Evolutionary conservation across 2,797 vertebrate genomes (phyloP).

Genomic region (Varecia variegata): DNA sequence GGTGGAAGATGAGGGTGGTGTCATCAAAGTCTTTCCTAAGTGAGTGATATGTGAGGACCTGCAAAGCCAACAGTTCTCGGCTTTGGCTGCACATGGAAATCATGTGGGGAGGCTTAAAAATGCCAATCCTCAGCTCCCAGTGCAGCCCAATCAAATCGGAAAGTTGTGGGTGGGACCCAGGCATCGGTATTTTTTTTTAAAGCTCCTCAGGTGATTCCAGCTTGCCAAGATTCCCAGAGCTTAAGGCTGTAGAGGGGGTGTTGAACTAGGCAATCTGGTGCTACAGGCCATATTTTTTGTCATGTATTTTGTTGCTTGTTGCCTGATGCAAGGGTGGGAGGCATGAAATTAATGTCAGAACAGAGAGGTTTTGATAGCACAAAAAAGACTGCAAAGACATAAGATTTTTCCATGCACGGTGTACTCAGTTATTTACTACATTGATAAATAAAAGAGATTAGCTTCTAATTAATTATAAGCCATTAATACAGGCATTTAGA

Average conservation of each 20-base stretch:
- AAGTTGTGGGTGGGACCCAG: not conserved
- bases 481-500: not conserved
- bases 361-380: not conserved
- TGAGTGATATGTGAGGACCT: not conserved
- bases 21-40: not conserved
- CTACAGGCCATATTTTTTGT: too few species aligned
- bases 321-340: not conserved
- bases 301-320: too few species aligned
- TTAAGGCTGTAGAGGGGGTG: not conserved
- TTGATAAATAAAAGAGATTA: not conserved
- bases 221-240: not conserved
- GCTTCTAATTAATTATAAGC: not conserved
- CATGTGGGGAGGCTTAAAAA: not conserved
- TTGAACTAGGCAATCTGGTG: not conserved
- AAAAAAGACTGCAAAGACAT: not conserved
- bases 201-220: not conserved
- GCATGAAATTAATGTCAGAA: not conserved
- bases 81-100: not conserved
- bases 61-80: not conserved
- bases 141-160: not conserved
- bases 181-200: not conserved
- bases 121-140: not conserved
- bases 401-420: not conserved
- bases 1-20: not conserved
- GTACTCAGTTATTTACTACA: not conserved